Evolutionary conservation across 2,113 vertebrate species (phyloP), one percentile per base, ranked within the genome.

Genomic region (Telmatochromis brachygnathus): DNA sequence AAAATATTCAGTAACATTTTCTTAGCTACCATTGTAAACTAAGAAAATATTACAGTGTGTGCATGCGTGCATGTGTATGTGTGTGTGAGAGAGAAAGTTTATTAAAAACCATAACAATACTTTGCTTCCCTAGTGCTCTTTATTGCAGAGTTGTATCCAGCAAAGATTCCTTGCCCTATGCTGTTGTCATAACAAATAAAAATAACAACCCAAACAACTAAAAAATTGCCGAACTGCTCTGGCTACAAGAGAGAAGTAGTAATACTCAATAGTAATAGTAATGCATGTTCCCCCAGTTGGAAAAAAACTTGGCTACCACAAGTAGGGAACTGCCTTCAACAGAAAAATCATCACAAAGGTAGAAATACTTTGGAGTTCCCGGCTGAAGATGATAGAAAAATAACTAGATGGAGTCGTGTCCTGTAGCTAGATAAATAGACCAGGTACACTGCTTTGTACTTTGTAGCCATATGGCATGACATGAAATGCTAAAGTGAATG

Each of bases 291-390:
- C 26, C 9, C 6, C 15, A n/a, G 45, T 51, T 30, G 26, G 10
- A 51, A 51, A 77, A 42, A 77, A 77, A 30, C 26, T n/a, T 77
- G 15, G 15, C 73, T 77, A 30, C 45, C 26, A 77, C 73, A 49
- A 51, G 73, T 77, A 1, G 73, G 28, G 73, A 77, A n/a, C 26
- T 77, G 15, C 70, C 42, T 77, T 77, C 70, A 49, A 21, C 37
- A 54, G 55, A 83, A 65, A 37, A 55, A 35, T 65, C 14, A 81
- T 85, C 81, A 60, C 8, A 81, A 35, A 85, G 68, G 53, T 60
- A 51, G 75, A 82, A 68, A 51, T 77, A 37, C 68, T 37, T n/a
- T 88, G 77, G 88, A 87, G 58, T 54, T 51, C 26, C 45, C 5
- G 2, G 45, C 45, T 77, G 73, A 77, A 77, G 42, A 49, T 30